Evolutionary conservation across 30 jellyfish, hydroid and myxozoan species (phyloP).

Genomic region (Hydractinia symbiolongicarpus): DNA sequence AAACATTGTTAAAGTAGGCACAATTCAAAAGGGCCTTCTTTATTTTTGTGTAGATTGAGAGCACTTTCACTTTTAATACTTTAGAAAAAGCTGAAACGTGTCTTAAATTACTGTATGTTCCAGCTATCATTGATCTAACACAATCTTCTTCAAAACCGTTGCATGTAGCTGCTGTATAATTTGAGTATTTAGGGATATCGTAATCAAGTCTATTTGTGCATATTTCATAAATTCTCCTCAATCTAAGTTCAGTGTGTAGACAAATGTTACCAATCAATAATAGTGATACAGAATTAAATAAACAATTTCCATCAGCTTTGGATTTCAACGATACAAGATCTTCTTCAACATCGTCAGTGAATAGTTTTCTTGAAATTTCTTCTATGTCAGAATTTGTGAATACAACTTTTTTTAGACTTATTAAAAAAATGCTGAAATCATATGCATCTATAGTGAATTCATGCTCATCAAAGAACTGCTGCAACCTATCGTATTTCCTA

Average conservation of each 20-base stretch:
- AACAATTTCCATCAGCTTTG: background rate
- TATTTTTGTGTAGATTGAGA: background rate
- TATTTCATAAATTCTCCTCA: background rate
- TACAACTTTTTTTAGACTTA: background rate
- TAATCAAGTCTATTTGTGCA: background rate
- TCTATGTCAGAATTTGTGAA: background rate
- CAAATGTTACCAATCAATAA: background rate
- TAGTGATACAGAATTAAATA: background rate
- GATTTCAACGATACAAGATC: background rate
- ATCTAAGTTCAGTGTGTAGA: background rate
- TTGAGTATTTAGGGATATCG: background rate
- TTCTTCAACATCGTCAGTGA: background rate
- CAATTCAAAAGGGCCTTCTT: background rate
- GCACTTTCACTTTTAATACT: background rate
- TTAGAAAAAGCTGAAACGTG: background rate
- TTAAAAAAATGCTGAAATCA: background rate
- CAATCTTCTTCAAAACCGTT: slow-evolving; percentile 1
- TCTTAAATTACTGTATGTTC: background rate
- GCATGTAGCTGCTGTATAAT: background rate
- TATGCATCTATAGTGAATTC: too few species aligned
- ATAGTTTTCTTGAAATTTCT: background rate
- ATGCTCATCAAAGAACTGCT: too few species aligned
- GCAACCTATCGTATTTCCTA: too few species aligned
- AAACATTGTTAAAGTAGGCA: background rate
- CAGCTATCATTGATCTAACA: background rate